Evolutionary conservation across 2,888 invertebrate genomes (phyloP), one percentile per base, ranked within the genome.

Genomic region (Diploptera punctata): DNA sequence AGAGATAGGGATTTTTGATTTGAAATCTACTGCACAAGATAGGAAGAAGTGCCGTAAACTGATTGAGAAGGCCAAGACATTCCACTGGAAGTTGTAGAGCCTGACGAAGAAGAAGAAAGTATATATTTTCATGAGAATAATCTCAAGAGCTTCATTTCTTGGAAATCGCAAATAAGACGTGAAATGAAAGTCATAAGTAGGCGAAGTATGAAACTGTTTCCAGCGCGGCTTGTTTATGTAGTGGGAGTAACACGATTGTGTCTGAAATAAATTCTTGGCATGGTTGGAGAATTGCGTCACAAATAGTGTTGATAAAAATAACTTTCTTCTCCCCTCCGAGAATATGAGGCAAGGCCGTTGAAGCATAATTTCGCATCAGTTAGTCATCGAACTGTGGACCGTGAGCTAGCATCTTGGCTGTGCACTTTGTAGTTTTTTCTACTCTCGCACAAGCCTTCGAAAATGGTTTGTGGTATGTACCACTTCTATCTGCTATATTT

Each of bases 401-500:
- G 16, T 26, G 57, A 57, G 57, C 31, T 31, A 57, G n/a, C 13
- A n/a, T 1, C 4, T 24, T 29, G 16, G 29, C 31, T 57, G 29
- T 57, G 57, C 1, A 57, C 31, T 9, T 9, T 52, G 52, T 52
- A 52, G 52, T 52, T 16, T 18, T 24, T 52, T 24, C 24, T 24
- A 24, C 24, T 57, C 31, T 57, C 26, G 26, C 57, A 29, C 29
- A 57, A 57, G 57, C 31, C 57, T n/a, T 2, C 57, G 26, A 10
- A n/a, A n/a, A 57, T 57, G 57, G 31, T 57, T 57, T 57, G 57
- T 29, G 57, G 57, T 57, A 57, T 16, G 57, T 57, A 57, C 2
- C 13, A n/a, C 24, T 33, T 10, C 2, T 57, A 29, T 57, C 31
- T 57, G 2, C 26, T n/a, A n/a, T n/a, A n/a, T n/a, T n/a, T n/a